phyloP scores from a whole-genome alignment of 2,888 invertebrate genomes.

The Nowickia ferox region DNA sequence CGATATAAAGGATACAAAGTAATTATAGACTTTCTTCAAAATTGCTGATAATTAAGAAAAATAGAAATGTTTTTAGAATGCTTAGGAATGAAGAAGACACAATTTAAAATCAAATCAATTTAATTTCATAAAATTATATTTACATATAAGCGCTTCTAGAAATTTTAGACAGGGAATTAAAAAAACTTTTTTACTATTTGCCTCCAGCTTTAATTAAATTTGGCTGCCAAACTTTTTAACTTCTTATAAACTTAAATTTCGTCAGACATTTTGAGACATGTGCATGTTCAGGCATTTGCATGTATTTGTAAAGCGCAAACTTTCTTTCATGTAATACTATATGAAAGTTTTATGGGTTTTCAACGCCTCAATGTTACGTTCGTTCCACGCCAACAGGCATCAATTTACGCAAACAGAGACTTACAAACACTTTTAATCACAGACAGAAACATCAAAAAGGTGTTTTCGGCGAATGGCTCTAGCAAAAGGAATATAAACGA shows the following conservation, averaged over 20 bases:
- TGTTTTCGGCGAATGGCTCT: conserved; percentile 43
- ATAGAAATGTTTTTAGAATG: neutral
- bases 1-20: neutral
- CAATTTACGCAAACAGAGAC: conserved; percentile 57
- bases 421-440: conserved; percentile 59
- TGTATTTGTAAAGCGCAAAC: neutral
- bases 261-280: neutral
- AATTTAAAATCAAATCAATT: too few relatives aligned
- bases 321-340: conserved; percentile 11
- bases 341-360: conserved; percentile 42
- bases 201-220: neutral
- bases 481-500: conserved; percentile 21
- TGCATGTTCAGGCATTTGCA: too few relatives aligned
- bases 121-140: too few relatives aligned
- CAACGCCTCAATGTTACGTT: conserved; percentile 19
- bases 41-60: conserved; percentile 29
- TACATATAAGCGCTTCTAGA: too few relatives aligned
- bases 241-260: neutral
- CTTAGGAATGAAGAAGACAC: too few relatives aligned
- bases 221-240: neutral
- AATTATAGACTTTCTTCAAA: neutral
- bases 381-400: conserved; percentile 47
- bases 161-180: too few relatives aligned
- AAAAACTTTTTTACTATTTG: neutral
- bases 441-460: conserved; percentile 68